A percentile compares a stretch with the other conserved stretches of the same genome.
phyloP scores from a whole-genome alignment of 1,140 invertebrate species.

The Carposina sasakii region DNA sequence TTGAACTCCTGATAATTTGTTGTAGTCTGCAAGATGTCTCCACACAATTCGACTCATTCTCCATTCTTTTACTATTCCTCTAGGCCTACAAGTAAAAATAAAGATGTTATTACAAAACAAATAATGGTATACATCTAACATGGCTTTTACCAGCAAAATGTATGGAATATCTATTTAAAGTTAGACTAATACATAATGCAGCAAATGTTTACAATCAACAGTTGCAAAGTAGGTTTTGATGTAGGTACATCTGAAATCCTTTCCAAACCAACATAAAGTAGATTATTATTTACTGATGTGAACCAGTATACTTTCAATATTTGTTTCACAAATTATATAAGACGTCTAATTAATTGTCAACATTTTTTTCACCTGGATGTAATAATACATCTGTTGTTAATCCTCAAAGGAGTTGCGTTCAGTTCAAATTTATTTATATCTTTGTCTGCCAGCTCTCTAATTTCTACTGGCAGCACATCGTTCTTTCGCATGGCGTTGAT shows the following conservation, averaged over 20 bases:
- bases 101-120: no score
- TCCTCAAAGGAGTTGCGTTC: slow-evolving; percentile 78
- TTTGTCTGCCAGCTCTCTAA: slow-evolving; percentile 82
- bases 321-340: no score
- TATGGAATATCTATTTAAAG: no score
- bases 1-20: slow-evolving; percentile 89
- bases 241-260: no score
- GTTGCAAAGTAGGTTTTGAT: no score
- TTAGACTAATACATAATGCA: no score
- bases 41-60: slow-evolving; percentile 91
- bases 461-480: slow-evolving; percentile 84
- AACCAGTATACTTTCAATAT: no score
- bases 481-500: slow-evolving; percentile 86
- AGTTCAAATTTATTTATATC: slow-evolving; percentile 84
- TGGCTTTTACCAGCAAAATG: no score
- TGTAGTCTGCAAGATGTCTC: slow-evolving; percentile 91
- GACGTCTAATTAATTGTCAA: neutral
- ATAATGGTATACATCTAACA: no score
- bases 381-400: slow-evolving; percentile 83
- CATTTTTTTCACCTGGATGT: slow-evolving; percentile 70
- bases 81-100: slow-evolving; percentile 76
- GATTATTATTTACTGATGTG: no score
- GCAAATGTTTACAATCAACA: no score
- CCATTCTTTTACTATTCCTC: slow-evolving; percentile 83
- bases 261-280: no score